Evolutionary conservation across 2,888 invertebrate species (phyloP).

Genomic region (Lumbricus terrestris): DNA sequence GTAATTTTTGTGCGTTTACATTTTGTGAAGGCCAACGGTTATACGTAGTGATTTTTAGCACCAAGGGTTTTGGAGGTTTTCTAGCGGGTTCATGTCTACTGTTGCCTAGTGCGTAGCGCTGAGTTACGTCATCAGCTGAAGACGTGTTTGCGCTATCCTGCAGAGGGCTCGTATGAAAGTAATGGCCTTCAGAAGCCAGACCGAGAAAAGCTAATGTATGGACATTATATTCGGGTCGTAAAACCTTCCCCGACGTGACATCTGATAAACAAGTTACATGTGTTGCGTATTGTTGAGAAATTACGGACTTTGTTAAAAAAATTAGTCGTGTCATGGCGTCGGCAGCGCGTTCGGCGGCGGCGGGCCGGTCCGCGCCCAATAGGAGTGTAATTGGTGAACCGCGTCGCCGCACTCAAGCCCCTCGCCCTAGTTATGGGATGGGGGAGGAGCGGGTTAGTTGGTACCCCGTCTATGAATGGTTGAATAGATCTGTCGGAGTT

Average conservation of each 20-base stretch:
- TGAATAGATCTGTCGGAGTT: not conserved
- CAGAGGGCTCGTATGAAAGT: not conserved
- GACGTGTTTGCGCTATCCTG: not conserved
- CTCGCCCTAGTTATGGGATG: not conserved
- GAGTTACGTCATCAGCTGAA: not conserved
- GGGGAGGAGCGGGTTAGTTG: not conserved
- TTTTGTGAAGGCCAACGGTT: not conserved
- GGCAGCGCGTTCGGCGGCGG: not conserved
- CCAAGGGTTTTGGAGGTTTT: not conserved
- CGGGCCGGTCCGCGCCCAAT: not conserved
- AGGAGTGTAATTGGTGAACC: not conserved
- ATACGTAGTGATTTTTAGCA: not conserved
- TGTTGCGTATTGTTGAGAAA: not conserved
- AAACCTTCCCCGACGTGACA: not conserved
- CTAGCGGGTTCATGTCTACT: not conserved
- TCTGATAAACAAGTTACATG: slow-evolving; percentile 3
- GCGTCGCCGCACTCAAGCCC: not conserved
- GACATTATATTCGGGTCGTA: not conserved
- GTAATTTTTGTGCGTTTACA: not conserved
- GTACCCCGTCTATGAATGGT: not conserved
- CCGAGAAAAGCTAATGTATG: not conserved
- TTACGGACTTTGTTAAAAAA: slow-evolving; percentile 3
- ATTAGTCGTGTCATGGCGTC: not conserved
- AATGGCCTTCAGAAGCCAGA: not conserved
- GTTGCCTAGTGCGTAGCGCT: not conserved